A percentile compares a stretch with the other conserved stretches of the same genome.
Evolutionary conservation across 1,140 invertebrate species (phyloP).

Genomic region (Cydia strobilella): DNA sequence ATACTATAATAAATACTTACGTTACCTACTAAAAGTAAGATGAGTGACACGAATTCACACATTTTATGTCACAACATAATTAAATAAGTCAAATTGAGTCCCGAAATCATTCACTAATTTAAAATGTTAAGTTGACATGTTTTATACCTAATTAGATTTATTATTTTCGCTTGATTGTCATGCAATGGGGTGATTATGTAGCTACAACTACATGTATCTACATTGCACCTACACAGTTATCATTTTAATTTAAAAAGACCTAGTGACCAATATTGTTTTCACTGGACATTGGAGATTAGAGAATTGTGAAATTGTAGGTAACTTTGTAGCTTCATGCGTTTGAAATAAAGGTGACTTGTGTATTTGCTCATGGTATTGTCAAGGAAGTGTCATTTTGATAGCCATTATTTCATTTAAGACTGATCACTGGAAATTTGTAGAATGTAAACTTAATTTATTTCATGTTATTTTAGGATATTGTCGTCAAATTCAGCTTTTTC

Average conservation of each 20-base stretch:
- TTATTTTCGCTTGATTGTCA: background rate
- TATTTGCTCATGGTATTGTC: slow-evolving; percentile 21
- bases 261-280: too few species aligned
- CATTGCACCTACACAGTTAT: too few species aligned
- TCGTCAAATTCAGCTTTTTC: background rate
- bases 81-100: too few species aligned
- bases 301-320: background rate
- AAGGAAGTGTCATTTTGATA: slow-evolving; percentile 36
- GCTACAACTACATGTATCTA: too few species aligned
- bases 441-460: slow-evolving; percentile 34
- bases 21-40: too few species aligned
- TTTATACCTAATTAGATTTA: background rate
- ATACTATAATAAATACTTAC: too few species aligned
- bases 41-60: too few species aligned
- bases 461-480: background rate
- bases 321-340: background rate
- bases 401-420: slow-evolving; percentile 50
- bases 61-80: too few species aligned
- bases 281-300: background rate
- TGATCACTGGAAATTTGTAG: slow-evolving; percentile 41
- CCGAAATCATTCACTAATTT: background rate
- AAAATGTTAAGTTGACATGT: background rate
- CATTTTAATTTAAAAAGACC: too few species aligned
- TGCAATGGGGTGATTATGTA: background rate
- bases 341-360: background rate